These are phyloP conservation scores for Nycticorax nycticorax DNA, from an alignment of 2,113 vertebrate species.

Conservation along the genomic window DNA sequence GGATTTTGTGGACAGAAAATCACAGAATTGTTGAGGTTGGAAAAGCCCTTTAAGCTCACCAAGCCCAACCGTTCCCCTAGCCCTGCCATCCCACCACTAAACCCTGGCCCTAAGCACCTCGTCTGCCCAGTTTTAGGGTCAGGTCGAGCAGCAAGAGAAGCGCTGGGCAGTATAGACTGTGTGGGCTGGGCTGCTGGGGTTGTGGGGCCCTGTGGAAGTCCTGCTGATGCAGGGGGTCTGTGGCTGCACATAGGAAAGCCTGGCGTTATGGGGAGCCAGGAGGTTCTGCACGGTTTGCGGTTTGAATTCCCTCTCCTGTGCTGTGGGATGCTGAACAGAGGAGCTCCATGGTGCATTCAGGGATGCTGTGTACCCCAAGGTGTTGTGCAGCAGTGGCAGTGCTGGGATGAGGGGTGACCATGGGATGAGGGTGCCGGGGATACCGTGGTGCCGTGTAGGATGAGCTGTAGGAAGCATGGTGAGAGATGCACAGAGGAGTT, in stretches of 20 bases:
- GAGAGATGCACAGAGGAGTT: background rate
- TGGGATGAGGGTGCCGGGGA: background rate
- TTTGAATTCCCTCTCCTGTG: background rate
- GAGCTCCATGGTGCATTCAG: fast-evolving
- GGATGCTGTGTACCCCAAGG: background rate
- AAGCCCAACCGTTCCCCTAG: too few species aligned
- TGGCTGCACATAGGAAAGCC: background rate
- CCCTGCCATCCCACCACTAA: too few species aligned
- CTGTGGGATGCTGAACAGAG: fast-evolving
- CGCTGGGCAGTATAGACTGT: background rate
- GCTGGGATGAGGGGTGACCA: background rate
- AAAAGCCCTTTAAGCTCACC: too few species aligned
- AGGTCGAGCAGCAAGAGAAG: background rate
- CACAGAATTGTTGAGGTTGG: too few species aligned
- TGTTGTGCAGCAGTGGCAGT: background rate
- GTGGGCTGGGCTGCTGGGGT: fast-evolving
- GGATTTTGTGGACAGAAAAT: background rate
- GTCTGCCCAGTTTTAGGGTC: too few species aligned
- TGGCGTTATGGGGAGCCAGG: background rate
- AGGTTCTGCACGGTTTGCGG: background rate
- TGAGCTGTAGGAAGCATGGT: background rate
- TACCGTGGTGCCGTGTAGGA: background rate
- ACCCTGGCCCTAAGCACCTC: too few species aligned
- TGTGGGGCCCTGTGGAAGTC: background rate
- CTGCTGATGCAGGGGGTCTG: background rate